Base-by-base conservation (phyloP, 2,888 invertebrate genomes). In the Morpho helenor region DNA sequence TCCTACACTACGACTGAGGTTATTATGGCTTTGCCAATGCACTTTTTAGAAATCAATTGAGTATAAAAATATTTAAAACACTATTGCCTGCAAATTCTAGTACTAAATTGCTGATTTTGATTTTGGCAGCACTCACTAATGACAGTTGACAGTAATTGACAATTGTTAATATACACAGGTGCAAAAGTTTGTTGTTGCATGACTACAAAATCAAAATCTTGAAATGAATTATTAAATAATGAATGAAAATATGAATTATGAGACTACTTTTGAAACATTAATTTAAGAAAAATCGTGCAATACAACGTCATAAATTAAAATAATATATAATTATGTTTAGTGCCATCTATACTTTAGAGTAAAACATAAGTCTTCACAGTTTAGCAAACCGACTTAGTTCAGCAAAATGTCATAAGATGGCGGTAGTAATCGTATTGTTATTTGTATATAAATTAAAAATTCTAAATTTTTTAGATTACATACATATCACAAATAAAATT, bases 1-100 rank as follows among this genome's bases (percentile, higher is more conserved):
- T 71, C 68, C 55, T 69, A 70, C 76, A 77, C 77, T 72, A 74
- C 53, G 79, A 81, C 79, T 72, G 69, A 69, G 61, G 64, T 71
- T 59, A 47, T 52, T 52, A 40, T 49, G 59, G 53, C 57, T 61
- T 40, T 40, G 49, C 46, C 43, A 39, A 39, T 46, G 52, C 52
- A 48, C 57, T 50, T 50, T 16, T 42, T 41, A n/a, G 41, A 52
- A 41, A 40, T 57, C 40, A 49, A 53, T 51, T 48, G 53, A 45
- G 41, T 39, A 16, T 39, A 16, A 46, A 57, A 49, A 42, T 56
- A 54, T n/a, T 53, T 46, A 49, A 41, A 54, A 52, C 43, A 43
- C 8, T n/a, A 43, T 6, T n/a, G 43, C n/a, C n/a, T 9, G 43
- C 43, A 43, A 43, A 43, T 43, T 6, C 31, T 31, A 31, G 31